A percentile compares a stretch with the other conserved stretches of the same genome.
Evolutionary conservation across 2,113 vertebrate species (phyloP).

Genomic region (Mungos mungo): DNA sequence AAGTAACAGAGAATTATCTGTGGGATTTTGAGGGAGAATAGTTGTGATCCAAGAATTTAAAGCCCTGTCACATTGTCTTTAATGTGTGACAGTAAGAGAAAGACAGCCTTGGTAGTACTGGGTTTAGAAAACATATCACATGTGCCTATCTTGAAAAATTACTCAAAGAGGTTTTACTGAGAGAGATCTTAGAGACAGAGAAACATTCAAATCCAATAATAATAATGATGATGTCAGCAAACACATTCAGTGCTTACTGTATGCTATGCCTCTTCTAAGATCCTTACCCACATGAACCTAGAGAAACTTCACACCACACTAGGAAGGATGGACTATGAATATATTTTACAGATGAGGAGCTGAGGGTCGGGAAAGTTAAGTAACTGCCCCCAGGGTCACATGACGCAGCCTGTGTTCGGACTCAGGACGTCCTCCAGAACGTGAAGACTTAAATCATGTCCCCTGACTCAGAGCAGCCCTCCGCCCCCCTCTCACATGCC

Average conservation of each 20-base stretch:
- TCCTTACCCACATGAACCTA: not conserved
- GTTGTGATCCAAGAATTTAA: not conserved
- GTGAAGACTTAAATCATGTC: accelerated
- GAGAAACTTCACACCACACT: not conserved
- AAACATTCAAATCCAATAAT: not conserved
- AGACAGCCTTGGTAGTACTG: not conserved
- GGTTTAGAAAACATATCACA: not conserved
- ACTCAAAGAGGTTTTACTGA: not conserved
- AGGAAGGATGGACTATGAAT: not conserved
- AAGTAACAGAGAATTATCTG: not conserved
- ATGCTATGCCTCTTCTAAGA: not conserved
- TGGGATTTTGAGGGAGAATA: not conserved
- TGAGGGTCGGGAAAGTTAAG: not conserved
- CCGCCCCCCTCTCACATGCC: accelerated
- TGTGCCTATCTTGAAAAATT: not conserved
- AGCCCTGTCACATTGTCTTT: not conserved
- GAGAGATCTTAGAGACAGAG: not conserved
- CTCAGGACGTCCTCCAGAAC: not conserved
- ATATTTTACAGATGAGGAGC: not conserved
- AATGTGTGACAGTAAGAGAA: not conserved
- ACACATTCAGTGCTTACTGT: not conserved
- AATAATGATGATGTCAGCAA: not conserved
- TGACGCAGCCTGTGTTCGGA: not conserved
- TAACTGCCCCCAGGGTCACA: not conserved
- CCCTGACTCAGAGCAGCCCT: not conserved